A percentile compares a stretch with the other conserved stretches of the same genome.
Evolutionary conservation across 2,797 vertebrate species (phyloP).

Genomic region (Cetoscarus ocellatus): DNA sequence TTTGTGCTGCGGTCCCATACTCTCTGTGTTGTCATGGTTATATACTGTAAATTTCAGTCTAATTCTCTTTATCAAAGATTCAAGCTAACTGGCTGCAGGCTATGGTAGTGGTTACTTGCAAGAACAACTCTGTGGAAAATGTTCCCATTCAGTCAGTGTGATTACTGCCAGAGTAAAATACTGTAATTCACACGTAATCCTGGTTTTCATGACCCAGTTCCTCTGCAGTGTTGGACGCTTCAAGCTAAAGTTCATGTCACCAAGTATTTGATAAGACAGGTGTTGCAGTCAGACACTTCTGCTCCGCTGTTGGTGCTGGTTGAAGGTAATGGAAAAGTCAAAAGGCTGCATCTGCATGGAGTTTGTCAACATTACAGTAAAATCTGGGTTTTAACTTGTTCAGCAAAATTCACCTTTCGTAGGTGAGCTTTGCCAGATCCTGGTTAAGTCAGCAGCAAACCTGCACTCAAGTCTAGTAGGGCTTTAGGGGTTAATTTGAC

Average conservation of each 20-base stretch:
- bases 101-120: neutral
- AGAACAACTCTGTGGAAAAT: neutral
- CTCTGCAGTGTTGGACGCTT: no score
- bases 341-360: no score
- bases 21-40: constrained; percentile 17
- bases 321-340: neutral
- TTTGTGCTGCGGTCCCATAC: constrained; percentile 5
- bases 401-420: no score
- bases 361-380: no score
- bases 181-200: neutral
- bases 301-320: no score
- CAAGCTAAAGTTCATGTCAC: neutral
- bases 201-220: neutral
- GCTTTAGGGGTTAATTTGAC: no score
- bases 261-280: neutral
- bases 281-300: neutral
- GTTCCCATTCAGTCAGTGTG: neutral
- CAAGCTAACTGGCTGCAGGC: neutral
- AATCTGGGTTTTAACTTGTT: no score
- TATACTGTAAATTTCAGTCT: neutral
- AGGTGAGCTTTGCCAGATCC: no score
- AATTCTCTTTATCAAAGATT: neutral
- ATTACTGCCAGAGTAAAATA: neutral
- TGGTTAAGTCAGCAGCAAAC: no score
- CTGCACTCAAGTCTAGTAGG: no score